Percentiles rank a stretch among this genome's conserved stretches.
These are phyloP conservation scores for Mus minutoides DNA, from an alignment of 2,797 vertebrate species.

Conservation along the genomic window DNA sequence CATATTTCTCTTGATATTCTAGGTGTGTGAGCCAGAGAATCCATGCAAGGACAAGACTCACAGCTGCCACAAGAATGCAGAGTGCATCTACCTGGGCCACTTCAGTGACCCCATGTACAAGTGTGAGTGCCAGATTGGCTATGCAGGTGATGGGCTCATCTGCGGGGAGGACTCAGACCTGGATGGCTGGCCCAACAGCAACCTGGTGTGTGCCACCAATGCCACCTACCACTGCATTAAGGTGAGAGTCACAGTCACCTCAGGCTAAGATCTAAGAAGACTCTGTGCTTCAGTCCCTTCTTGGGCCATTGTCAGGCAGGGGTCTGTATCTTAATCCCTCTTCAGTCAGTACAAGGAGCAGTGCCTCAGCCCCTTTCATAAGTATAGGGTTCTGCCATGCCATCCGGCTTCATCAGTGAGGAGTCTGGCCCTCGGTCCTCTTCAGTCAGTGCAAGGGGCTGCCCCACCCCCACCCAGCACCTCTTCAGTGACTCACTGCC, in stretches of 20 bases:
- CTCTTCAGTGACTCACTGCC: background rate
- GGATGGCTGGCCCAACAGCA: constrained; percentile 99
- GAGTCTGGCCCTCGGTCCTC: background rate
- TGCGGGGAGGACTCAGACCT: constrained; percentile 98
- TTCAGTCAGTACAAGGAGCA: background rate
- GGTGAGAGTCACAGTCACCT: constrained; percentile 85
- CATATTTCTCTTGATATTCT: background rate
- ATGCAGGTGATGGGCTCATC: constrained; percentile 96
- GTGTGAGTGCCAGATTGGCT: constrained; percentile 97
- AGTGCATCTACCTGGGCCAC: constrained; percentile 97
- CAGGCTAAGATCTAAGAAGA: background rate
- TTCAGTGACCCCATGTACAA: constrained; percentile 99
- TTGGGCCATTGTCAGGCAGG: too few species aligned
- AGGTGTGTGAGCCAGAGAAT: constrained; percentile 98
- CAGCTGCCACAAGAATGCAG: constrained; percentile 94
- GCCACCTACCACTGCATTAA: constrained; percentile 96
- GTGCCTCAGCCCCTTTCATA: too few species aligned
- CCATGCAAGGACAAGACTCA: constrained; percentile 97
- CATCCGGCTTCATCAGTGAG: background rate
- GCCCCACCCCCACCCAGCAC: too few species aligned
- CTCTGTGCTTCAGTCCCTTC: background rate
- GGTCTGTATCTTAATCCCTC: background rate
- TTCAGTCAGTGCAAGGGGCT: background rate
- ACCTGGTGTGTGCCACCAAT: constrained; percentile 95
- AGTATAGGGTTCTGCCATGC: background rate